A percentile compares a stretch with the other conserved stretches of the same genome.
Conservation (phyloP, 2,888 invertebrate genomes). For the Malthinus seriepunctatus region DNA sequence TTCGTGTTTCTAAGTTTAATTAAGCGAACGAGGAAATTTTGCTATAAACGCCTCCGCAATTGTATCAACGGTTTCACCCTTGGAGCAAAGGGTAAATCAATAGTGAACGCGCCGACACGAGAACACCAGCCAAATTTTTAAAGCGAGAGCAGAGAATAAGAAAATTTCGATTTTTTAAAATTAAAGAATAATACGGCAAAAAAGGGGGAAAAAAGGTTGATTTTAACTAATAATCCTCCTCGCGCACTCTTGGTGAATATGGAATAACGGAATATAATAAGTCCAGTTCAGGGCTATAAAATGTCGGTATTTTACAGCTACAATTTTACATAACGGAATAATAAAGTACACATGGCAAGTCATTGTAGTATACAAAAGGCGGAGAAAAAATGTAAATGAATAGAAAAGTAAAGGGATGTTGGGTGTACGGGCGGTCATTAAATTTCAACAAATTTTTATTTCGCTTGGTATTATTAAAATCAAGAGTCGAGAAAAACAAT, state of each 20-base stretch:
- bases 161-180: too few species aligned
- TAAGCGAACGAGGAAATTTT: constrained; percentile 26
- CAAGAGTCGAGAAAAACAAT: too few species aligned
- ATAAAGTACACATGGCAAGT: constrained; percentile 2
- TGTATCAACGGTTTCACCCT: constrained; percentile 4
- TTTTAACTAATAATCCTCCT: too few species aligned
- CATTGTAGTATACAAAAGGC: neutral
- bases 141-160: too few species aligned
- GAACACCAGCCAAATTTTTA: neutral
- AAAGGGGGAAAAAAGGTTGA: too few species aligned
- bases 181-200: too few species aligned
- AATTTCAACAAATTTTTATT: too few species aligned
- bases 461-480: too few species aligned
- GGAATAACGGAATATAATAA: neutral
- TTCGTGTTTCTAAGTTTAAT: constrained; percentile 15
- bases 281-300: constrained; percentile 3
- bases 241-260: neutral
- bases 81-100: constrained; percentile 4
- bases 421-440: too few species aligned
- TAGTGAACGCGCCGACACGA: neutral
- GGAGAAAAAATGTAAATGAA: constrained; percentile 1
- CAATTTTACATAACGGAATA: constrained; percentile 6
- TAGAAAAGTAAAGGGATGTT: too few species aligned
- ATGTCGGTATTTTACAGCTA: constrained; percentile 3
- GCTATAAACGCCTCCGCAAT: constrained; percentile 20